Percentiles rank a stretch among this genome's conserved stretches.
Evolutionary conservation across 2,888 invertebrate species (phyloP).

Genomic region (Micoletzkya japonica): DNA sequence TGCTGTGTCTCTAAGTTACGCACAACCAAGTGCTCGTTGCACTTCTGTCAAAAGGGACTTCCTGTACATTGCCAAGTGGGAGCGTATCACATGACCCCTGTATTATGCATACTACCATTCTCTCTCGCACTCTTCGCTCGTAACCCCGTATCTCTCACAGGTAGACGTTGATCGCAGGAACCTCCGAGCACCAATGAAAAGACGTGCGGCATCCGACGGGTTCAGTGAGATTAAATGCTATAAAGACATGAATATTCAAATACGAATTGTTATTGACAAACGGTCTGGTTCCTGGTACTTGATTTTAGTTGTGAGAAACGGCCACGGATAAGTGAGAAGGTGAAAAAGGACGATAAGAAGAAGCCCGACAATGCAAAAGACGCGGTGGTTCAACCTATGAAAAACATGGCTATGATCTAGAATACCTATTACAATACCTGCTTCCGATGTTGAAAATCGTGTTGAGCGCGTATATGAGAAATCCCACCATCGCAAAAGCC

Average conservation of each 20-base stretch:
- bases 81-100: no score
- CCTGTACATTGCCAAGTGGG: no score
- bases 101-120: no score
- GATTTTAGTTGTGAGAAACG: slow-evolving; percentile 38
- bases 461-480: slow-evolving; percentile 63
- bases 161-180: slow-evolving; percentile 34
- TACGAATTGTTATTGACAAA: background rate
- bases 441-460: slow-evolving; percentile 59
- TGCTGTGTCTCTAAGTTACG: no score
- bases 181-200: slow-evolving; percentile 33
- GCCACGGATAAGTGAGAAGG: slow-evolving; percentile 49
- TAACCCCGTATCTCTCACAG: slow-evolving; percentile 28
- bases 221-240: slow-evolving; percentile 26
- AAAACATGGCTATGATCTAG: background rate
- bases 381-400: slow-evolving; percentile 45
- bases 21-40: no score
- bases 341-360: slow-evolving; percentile 40
- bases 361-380: slow-evolving; percentile 41
- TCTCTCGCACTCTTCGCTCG: no score
- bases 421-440: slow-evolving; percentile 37
- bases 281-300: slow-evolving; percentile 33
- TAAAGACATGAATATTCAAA: background rate
- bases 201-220: slow-evolving; percentile 34
- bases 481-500: slow-evolving; percentile 53
- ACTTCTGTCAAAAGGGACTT: no score